Percentiles rank a stretch among this genome's conserved stretches.
Conservation (phyloP, 2,888 invertebrate species). For the Trachelus stipa region DNA sequence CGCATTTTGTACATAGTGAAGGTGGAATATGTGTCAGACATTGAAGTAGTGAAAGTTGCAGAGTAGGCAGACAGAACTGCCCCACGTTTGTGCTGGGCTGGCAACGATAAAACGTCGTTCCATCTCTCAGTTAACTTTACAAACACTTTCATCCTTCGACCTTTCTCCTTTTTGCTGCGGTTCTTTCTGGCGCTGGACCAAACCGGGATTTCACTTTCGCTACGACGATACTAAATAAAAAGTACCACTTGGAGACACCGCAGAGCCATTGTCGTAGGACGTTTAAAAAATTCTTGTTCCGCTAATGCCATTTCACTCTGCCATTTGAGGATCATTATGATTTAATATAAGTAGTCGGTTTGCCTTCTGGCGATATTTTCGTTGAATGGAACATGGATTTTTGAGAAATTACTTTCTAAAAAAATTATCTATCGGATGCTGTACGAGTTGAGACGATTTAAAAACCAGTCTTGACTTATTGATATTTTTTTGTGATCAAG, state of each 20-base stretch:
- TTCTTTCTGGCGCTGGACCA: slow-evolving; percentile 12
- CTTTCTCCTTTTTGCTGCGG: slow-evolving; percentile 40
- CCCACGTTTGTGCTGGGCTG: neutral
- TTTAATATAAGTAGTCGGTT: neutral
- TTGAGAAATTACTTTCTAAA: neutral
- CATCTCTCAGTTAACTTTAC: neutral
- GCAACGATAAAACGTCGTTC: neutral
- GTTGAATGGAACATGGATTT: neutral
- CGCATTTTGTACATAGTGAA: neutral
- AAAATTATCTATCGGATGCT: neutral
- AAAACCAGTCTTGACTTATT: neutral
- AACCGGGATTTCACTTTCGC: slow-evolving; percentile 55
- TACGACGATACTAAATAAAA: slow-evolving; percentile 13
- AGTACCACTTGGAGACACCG: neutral
- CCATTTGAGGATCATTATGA: neutral
- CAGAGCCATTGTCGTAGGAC: neutral
- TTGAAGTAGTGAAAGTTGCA: slow-evolving; percentile 55
- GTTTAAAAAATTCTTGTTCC: neutral
- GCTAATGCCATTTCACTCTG: slow-evolving; percentile 12
- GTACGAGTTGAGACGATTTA: neutral
- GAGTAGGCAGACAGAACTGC: neutral
- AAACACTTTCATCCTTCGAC: slow-evolving; percentile 53
- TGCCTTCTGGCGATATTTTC: neutral
- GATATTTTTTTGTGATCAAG: neutral
- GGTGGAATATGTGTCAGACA: slow-evolving; percentile 37